Conservation (phyloP, 2,797 vertebrate species). For the Anabacerthia variegaticeps region DNA sequence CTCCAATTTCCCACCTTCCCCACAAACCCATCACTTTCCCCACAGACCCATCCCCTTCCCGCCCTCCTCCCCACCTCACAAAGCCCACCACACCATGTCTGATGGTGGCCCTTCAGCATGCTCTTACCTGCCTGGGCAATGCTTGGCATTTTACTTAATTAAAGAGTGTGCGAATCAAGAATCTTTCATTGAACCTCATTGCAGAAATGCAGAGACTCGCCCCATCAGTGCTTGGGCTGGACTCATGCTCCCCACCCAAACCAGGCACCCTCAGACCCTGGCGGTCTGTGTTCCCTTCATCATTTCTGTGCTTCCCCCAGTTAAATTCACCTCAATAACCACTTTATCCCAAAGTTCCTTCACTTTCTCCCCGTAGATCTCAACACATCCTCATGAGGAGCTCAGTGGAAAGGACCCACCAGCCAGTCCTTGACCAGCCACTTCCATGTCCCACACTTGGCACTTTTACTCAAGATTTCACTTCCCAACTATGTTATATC, state of each 20-base stretch:
- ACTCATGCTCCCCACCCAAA: background rate
- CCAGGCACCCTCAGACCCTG: background rate
- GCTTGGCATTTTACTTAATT: background rate
- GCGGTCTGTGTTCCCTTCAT: background rate
- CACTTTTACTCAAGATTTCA: background rate
- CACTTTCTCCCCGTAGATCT: background rate
- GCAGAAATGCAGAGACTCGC: background rate
- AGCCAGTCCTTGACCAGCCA: background rate
- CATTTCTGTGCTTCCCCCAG: background rate
- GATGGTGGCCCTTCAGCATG: background rate
- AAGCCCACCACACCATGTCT: rapidly evolving
- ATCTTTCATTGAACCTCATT: background rate
- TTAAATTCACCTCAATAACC: background rate
- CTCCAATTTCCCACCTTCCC: too few relatives aligned
- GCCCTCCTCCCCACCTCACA: rapidly evolving
- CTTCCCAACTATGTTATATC: background rate
- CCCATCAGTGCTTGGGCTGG: rapidly evolving
- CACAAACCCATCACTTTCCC: too few relatives aligned
- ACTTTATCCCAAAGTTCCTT: background rate
- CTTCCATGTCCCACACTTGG: background rate
- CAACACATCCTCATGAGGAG: background rate
- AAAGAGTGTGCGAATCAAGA: rapidly evolving
- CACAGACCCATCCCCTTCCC: background rate
- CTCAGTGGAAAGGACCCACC: background rate
- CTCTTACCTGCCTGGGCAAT: background rate